Percentiles rank a stretch among this genome's conserved stretches.
phyloP scores from a whole-genome alignment of 2,888 invertebrate genomes.

The Carcina quercana region DNA sequence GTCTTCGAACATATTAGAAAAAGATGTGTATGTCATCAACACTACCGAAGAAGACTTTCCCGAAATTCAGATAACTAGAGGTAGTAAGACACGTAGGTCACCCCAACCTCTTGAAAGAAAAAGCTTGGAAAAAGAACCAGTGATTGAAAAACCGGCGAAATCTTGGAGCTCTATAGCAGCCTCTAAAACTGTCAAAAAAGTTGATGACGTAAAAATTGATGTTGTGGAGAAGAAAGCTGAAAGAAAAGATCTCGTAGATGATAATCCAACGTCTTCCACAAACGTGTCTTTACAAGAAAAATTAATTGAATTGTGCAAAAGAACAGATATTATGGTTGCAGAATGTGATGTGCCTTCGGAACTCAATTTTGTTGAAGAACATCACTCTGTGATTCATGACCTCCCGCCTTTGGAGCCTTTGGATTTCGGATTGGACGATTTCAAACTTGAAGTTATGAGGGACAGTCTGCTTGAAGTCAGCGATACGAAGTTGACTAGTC shows the following conservation, averaged over 20 bases:
- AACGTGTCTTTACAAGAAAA: slow-evolving; percentile 54
- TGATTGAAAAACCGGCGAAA: slow-evolving; percentile 39
- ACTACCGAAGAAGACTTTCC: slow-evolving; percentile 62
- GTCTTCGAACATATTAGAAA: slow-evolving; percentile 36
- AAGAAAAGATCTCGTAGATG: slow-evolving; percentile 17
- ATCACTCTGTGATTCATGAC: slow-evolving; percentile 50
- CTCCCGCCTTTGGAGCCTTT: slow-evolving; percentile 54
- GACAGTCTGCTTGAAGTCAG: slow-evolving; percentile 55
- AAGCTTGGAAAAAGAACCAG: slow-evolving; percentile 23
- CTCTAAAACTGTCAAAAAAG: slow-evolving; percentile 27
- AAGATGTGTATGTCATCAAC: slow-evolving; percentile 63
- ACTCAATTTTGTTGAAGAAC: slow-evolving; percentile 62
- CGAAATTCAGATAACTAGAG: slow-evolving; percentile 61
- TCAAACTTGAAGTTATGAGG: slow-evolving; percentile 60
- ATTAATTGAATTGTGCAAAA: slow-evolving; percentile 56
- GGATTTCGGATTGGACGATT: slow-evolving; percentile 60
- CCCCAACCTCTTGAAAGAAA: slow-evolving; percentile 37
- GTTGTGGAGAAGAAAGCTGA: slow-evolving; percentile 10
- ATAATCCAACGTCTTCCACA: slow-evolving; percentile 28
- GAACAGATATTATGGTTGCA: slow-evolving; percentile 65
- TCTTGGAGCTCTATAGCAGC: slow-evolving; percentile 60
- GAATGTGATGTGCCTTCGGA: slow-evolving; percentile 61
- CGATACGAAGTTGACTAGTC: slow-evolving; percentile 47
- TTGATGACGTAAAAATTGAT: slow-evolving; percentile 4
- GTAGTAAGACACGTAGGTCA: slow-evolving; percentile 45